Base-by-base conservation (phyloP, 2,888 invertebrate genomes). In the Euzetes globulus region DNA sequence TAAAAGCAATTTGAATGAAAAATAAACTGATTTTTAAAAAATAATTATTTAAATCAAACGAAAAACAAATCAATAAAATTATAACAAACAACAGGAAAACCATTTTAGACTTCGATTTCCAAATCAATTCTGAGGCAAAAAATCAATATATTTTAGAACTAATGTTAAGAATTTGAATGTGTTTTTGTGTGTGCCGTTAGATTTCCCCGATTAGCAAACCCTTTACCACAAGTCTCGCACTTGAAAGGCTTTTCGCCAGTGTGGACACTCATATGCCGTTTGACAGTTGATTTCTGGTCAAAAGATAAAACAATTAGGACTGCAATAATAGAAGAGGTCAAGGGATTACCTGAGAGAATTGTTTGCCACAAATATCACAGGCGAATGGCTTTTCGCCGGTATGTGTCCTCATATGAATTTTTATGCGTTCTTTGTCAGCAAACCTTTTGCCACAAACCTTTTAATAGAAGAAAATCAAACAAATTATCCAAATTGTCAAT, bases 141-240 rank as follows among this genome's bases (percentile, higher is more conserved):
- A 52, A 19, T 6, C 7, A 7, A 2, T n/a, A 17, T 7, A n/a
- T 5, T n/a, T 52, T n/a, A 52, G 7, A 52, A 52, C 60, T 60
- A 63, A 17, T 68, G 68, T 68, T 68, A 68, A 68, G 68, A 68
- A 25, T 68, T 68, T 68, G 68, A 68, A 76, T 79, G 79, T 60
- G 79, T 79, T 75, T 79, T 79, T 72, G 76, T 77, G 72, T 79
- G 79, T 72, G 79, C 79, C 74, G 77, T 79, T 60, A 79, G 76
- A 74, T 79, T 79, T 50, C 79, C 79, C 25, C 79, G 76, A 75
- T 79, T 79, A 17, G 79, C 79, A 84, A 92, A 92, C 75, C 86
- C 84, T 82, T 90, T 90, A 71, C 87, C 87, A 82, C 92, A 92
- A 80, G 88, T 88, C 80, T 86, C 87, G 82, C 91, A 91, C 50